Evolutionary conservation across 2,888 invertebrate species (phyloP).

Genomic region (Ochropleura leucogaster): DNA sequence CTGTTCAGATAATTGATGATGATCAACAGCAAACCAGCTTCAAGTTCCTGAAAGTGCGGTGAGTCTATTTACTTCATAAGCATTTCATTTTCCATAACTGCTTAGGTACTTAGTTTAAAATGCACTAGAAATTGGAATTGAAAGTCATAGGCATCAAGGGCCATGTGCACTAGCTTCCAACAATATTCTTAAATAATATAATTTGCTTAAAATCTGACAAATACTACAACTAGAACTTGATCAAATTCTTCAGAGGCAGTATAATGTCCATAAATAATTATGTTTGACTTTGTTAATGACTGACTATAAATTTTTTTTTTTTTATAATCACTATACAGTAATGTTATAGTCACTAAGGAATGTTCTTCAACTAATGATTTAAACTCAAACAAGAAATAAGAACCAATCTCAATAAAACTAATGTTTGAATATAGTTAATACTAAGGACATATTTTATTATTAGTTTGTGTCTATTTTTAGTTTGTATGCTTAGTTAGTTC

Average conservation of each 20-base stretch:
- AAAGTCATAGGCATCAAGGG: not conserved
- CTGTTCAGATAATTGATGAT: conserved; percentile 85
- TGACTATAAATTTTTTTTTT: no score
- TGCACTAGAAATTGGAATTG: not conserved
- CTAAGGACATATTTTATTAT: no score
- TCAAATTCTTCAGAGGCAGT: not conserved
- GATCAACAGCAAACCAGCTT: conserved; percentile 82
- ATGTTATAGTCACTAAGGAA: no score
- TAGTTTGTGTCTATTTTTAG: no score
- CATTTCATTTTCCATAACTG: not conserved
- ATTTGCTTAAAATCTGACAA: not conserved
- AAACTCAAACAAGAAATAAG: no score
- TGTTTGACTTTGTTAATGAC: not conserved
- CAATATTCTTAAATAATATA: not conserved
- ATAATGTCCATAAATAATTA: conserved; percentile 2
- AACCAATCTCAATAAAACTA: no score
- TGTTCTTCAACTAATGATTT: no score
- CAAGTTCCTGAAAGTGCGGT: conserved; percentile 89
- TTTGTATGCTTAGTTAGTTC: no score
- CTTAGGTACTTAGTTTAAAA: not conserved
- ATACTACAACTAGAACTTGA: not conserved
- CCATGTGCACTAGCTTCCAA: not conserved
- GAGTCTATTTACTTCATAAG: conserved; percentile 62
- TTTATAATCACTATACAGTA: no score
- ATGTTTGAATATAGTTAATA: no score